These are phyloP conservation scores for Lepeophtheirus nordmannii DNA, from an alignment of 2,888 invertebrate genomes.

Conservation along the genomic window DNA sequence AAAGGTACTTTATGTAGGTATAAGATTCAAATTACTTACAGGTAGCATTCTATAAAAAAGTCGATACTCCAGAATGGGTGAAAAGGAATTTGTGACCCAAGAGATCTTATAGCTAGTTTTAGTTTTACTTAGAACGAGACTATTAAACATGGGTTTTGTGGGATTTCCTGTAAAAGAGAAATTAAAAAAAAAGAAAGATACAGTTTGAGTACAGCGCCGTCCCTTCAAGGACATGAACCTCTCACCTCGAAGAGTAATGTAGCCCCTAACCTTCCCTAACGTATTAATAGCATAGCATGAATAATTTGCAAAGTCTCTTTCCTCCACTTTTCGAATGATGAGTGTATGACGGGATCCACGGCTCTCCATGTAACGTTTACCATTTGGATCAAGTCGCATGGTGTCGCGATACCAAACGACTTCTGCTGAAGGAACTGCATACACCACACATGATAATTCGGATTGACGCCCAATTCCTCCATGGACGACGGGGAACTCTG, in stretches of 20 bases:
- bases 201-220: too few relatives aligned
- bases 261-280: constrained; percentile 48
- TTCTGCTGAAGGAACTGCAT: constrained; percentile 32
- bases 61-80: constrained; percentile 50
- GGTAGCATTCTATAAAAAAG: constrained; percentile 47
- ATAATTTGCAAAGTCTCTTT: constrained; percentile 52
- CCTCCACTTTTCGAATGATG: constrained; percentile 50
- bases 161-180: constrained; percentile 9
- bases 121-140: constrained; percentile 13
- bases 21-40: constrained; percentile 32
- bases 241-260: constrained; percentile 47
- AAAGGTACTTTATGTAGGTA: too few relatives aligned
- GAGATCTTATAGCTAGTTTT: constrained; percentile 43
- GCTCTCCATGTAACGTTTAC: constrained; percentile 49
- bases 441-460: constrained; percentile 12
- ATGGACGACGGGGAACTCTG: constrained; percentile 1
- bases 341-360: constrained; percentile 49
- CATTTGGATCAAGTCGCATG: constrained; percentile 50
- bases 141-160: constrained; percentile 10
- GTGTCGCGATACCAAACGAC: constrained; percentile 53
- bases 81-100: constrained; percentile 49
- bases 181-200: background rate
- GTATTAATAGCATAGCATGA: constrained; percentile 52
- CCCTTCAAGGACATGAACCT: too few relatives aligned
- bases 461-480: constrained; percentile 8